Conservation (phyloP, 2,797 vertebrate species). For the Clamator glandarius region DNA sequence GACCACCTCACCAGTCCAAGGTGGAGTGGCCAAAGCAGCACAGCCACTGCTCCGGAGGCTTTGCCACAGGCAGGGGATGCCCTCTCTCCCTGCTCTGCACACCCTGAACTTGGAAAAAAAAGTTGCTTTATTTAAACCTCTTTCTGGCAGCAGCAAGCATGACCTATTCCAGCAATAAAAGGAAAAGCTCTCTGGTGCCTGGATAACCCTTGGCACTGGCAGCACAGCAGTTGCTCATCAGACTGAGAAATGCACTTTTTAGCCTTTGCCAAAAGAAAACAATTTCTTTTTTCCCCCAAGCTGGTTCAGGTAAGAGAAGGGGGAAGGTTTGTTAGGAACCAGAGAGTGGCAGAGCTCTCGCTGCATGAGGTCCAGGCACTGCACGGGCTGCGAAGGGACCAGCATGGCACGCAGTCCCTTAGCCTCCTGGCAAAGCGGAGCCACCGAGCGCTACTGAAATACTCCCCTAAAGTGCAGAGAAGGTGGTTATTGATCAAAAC, state of each 20-base stretch:
- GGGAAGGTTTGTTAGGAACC: not conserved
- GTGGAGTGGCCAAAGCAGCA: not conserved
- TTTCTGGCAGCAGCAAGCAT: not conserved
- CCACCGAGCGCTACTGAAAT: not conserved
- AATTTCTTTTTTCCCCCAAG: not conserved
- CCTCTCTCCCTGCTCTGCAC: not conserved
- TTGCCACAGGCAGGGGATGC: not conserved
- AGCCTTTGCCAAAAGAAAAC: not conserved
- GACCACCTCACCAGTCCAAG: not conserved
- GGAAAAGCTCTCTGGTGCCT: constrained; percentile 47
- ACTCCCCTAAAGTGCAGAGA: not conserved
- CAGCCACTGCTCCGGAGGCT: rapidly evolving
- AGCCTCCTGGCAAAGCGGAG: not conserved
- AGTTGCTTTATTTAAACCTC: not conserved
- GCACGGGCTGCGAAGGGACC: rapidly evolving
- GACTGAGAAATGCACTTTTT: constrained; percentile 13
- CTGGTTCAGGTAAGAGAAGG: not conserved
- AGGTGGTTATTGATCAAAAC: constrained; percentile 1
- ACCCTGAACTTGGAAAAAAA: not conserved
- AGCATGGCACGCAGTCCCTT: not conserved
- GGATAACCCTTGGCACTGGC: constrained; percentile 27
- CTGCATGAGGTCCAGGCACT: not conserved
- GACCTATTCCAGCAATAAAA: constrained; percentile 63
- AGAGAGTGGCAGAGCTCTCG: not conserved
- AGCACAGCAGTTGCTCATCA: constrained; percentile 23